A percentile compares a stretch with the other conserved stretches of the same genome.
These are phyloP conservation scores for Drosophila triauraria DNA, from an alignment of 1,140 invertebrate species.

Conservation along the genomic window DNA sequence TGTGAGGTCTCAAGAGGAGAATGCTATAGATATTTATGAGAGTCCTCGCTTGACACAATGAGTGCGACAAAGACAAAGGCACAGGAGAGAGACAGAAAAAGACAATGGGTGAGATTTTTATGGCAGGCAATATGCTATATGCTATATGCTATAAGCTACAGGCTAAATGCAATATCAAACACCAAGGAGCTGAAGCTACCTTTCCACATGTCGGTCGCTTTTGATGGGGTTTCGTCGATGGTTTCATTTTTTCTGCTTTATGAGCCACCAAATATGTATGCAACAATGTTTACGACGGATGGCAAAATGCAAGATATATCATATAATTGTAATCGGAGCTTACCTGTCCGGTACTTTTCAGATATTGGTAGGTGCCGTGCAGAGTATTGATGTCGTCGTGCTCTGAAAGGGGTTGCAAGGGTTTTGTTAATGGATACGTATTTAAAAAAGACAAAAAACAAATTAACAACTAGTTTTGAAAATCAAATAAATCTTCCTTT, in stretches of 20 bases:
- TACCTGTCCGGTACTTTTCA: slow-evolving; percentile 84
- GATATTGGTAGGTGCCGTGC: slow-evolving; percentile 81
- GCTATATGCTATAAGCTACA: slow-evolving; percentile 19
- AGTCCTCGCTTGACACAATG: slow-evolving; percentile 19
- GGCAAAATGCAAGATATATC: slow-evolving; percentile 35
- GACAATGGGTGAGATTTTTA: slow-evolving; percentile 19
- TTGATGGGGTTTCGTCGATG: slow-evolving; percentile 47
- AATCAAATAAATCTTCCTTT: slow-evolving; percentile 2
- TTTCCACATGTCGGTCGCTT: slow-evolving; percentile 28
- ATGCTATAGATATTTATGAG: slow-evolving; percentile 46
- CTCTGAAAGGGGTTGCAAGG: slow-evolving; percentile 58
- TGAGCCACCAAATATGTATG: slow-evolving; percentile 67
- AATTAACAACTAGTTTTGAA: neutral
- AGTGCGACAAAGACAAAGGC: slow-evolving; percentile 28
- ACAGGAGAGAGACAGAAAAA: slow-evolving; percentile 19
- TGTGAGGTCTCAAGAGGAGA: slow-evolving; percentile 20
- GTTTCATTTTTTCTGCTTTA: slow-evolving; percentile 16
- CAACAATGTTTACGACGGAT: slow-evolving; percentile 64
- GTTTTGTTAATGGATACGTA: neutral
- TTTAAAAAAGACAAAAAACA: neutral
- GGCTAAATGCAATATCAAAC: slow-evolving; percentile 68
- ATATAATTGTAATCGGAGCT: slow-evolving; percentile 39
- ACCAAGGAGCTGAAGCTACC: slow-evolving; percentile 67
- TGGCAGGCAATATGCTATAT: slow-evolving; percentile 37
- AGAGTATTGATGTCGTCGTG: slow-evolving; percentile 80